Conservation (phyloP, 2,888 invertebrate species). For the Linnaemya vulpina region DNA sequence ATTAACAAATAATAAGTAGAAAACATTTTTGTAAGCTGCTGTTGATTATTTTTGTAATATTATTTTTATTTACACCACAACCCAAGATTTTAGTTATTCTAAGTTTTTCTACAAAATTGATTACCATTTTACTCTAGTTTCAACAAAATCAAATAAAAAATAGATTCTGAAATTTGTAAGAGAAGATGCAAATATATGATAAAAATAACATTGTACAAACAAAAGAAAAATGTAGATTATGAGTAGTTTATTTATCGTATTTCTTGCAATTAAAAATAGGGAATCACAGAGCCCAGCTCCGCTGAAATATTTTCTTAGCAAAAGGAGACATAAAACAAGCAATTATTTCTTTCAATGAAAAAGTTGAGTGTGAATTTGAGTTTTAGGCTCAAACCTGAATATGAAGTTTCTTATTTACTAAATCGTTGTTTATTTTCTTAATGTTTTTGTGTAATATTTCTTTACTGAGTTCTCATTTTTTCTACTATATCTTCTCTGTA, state of each 20-base stretch:
- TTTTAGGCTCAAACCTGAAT: constrained; percentile 23
- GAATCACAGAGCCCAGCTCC: constrained; percentile 19
- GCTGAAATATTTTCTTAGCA: constrained; percentile 38
- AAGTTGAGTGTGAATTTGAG: background rate
- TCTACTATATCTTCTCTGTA: constrained; percentile 19
- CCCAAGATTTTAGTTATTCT: constrained; percentile 50
- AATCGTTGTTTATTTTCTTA: background rate
- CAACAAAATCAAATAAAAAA: constrained; percentile 39
- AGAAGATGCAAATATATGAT: constrained; percentile 54
- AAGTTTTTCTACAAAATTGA: constrained; percentile 52
- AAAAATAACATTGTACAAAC: constrained; percentile 49
- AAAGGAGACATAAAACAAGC: constrained; percentile 12
- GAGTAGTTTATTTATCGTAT: constrained; percentile 43
- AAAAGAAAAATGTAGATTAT: constrained; percentile 47
- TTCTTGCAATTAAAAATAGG: constrained; percentile 40
- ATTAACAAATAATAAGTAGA: constrained; percentile 12
- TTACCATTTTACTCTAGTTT: constrained; percentile 48
- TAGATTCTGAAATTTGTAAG: constrained; percentile 61
- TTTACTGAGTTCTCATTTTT: constrained; percentile 10
- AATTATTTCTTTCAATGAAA: background rate
- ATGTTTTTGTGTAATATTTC: background rate
- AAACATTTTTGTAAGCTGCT: constrained; percentile 36
- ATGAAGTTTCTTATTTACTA: background rate
- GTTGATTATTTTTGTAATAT: constrained; percentile 41
- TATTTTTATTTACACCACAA: constrained; percentile 29